Base-by-base conservation (phyloP, 2,113 vertebrate genomes). In the Tragelaphus imberbis region DNA sequence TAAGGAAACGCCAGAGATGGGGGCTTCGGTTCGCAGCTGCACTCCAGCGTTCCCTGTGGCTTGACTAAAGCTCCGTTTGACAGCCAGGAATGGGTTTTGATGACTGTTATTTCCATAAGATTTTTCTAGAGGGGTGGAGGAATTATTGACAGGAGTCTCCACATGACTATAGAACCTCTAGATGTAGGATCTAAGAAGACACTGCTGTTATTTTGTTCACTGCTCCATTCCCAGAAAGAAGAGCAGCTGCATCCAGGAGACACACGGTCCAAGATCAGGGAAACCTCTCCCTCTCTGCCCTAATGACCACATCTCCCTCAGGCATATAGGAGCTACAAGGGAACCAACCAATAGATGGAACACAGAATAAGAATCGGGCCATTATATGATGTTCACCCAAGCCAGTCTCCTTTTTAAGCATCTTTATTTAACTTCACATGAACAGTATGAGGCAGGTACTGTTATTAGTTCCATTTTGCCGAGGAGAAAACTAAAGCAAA, bases 1-100 rank as follows among this genome's bases (percentile, higher is more conserved):
- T 23, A 25, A 49, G 16, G 56, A 6, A 44, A 55, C 16, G 10
- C n/a, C 15, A 16, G 59, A 80, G n/a, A 71, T 14, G 3, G 0
- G 0, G 1, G 23, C 15, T 61, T 4, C 33, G 9, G 7, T 56
- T 40, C 1, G 1, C 13, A 44, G 3, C 5, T 30, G 13, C 16
- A n/a, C 33, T n/a, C 79, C 27, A n/a, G 28, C 0, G 11, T 14
- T 63, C 75, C 58, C n/a, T 79, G 13, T 44, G n/a, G 3, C 49
- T 36, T 61, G 10, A 1, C 27, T n/a, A 9, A 33, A 49, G 44
- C 33, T n/a, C 28, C 15, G 1, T 63, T 21, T 63, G 56, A 8
- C 10, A 21, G 7, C 21, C 56, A 49, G 88, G 15, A 80, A 63
- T 28, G 11, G 17, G 68, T 47, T 28, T 65, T 25, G 25, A 23